Evolutionary conservation across 2,888 invertebrate species (phyloP).

Genomic region (Limenitis camilla): DNA sequence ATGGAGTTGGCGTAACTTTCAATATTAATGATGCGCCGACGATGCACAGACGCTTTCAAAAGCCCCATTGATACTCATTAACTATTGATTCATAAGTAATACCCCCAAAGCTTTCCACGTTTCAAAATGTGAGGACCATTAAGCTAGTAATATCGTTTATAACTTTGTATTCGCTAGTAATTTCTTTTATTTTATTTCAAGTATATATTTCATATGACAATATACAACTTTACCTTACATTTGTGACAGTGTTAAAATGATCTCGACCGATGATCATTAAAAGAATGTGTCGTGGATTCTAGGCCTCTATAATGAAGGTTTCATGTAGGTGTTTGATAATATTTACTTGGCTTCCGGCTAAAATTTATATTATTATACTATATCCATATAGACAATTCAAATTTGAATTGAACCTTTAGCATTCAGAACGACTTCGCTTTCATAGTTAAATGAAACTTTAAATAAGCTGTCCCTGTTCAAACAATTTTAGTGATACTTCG

Average conservation of each 20-base stretch:
- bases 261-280: too few relatives aligned
- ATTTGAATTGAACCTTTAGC: constrained; percentile 35
- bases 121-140: constrained; percentile 55
- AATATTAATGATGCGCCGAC: constrained; percentile 71
- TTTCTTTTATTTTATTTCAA: too few relatives aligned
- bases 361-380: too few relatives aligned
- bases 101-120: constrained; percentile 68
- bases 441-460: constrained; percentile 19
- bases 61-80: constrained; percentile 71
- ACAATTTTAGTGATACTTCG: constrained; percentile 6
- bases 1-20: constrained; percentile 62
- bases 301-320: too few relatives aligned
- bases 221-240: too few relatives aligned
- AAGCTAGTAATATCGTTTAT: too few relatives aligned
- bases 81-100: constrained; percentile 74
- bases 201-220: too few relatives aligned
- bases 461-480: constrained; percentile 12
- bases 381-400: constrained; percentile 14
- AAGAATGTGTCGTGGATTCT: too few relatives aligned
- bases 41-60: constrained; percentile 66
- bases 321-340: too few relatives aligned
- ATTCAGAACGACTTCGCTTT: constrained; percentile 15
- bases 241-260: too few relatives aligned
- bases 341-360: too few relatives aligned
- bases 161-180: too few relatives aligned